These are phyloP conservation scores for Tinea trinotella DNA, from an alignment of 2,888 invertebrate genomes.

Conservation along the genomic window DNA sequence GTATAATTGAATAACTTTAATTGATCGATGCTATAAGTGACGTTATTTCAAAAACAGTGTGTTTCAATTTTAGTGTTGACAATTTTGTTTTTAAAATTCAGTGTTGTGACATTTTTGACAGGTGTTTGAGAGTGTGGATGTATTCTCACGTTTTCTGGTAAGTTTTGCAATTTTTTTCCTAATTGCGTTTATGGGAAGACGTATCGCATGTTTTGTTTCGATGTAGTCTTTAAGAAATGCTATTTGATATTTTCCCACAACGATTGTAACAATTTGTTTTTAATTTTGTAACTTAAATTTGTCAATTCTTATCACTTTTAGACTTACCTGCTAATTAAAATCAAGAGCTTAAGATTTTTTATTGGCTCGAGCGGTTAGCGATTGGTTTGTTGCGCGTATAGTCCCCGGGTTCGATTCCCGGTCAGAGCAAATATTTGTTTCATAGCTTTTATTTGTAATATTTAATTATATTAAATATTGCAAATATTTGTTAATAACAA, in stretches of 20 bases:
- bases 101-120: constrained; percentile 52
- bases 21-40: constrained; percentile 42
- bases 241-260: neutral
- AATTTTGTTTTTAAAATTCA: constrained; percentile 21
- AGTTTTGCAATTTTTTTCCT: constrained; percentile 1
- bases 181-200: neutral
- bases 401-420: too few species aligned
- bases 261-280: neutral
- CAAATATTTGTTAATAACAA: too few species aligned
- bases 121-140: constrained; percentile 44
- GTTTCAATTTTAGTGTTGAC: constrained; percentile 45
- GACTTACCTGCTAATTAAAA: too few species aligned
- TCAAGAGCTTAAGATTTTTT: too few species aligned
- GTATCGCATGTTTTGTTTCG: constrained; percentile 2
- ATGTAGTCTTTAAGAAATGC: too few species aligned
- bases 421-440: too few species aligned
- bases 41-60: constrained; percentile 51
- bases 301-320: neutral
- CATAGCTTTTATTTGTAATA: too few species aligned
- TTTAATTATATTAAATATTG: too few species aligned
- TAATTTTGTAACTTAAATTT: neutral
- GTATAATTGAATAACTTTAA: constrained; percentile 39
- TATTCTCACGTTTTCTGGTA: constrained; percentile 30
- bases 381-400: too few species aligned
- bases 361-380: too few species aligned